Evolutionary conservation across 2,888 invertebrate genomes (phyloP).

Genomic region (Loripinus fragilis): DNA sequence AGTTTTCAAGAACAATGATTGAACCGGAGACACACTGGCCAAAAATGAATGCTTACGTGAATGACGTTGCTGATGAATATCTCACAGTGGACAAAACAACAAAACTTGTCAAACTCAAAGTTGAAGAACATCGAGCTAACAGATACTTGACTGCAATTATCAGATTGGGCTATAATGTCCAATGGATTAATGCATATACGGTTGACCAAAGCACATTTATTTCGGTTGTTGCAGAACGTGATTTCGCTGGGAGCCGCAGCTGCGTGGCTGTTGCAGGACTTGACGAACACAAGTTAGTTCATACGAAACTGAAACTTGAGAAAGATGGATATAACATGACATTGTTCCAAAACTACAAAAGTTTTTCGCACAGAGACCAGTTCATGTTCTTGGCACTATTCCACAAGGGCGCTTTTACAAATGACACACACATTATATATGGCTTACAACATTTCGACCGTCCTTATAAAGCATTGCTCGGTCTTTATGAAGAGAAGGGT

Average conservation of each 20-base stretch:
- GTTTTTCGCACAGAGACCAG: conserved; percentile 68
- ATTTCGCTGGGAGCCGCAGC: conserved; percentile 60
- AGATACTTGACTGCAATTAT: conserved; percentile 74
- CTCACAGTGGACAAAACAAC: conserved; percentile 52
- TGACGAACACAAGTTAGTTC: conserved; percentile 64
- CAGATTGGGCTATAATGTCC: conserved; percentile 68
- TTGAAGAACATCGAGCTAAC: conserved; percentile 76
- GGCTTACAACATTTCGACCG: conserved; percentile 74
- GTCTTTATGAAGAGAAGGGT: conserved; percentile 73
- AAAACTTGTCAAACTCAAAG: conserved; percentile 66
- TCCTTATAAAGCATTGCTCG: conserved; percentile 73
- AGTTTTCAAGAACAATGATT: conserved; percentile 65
- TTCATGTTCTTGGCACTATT: conserved; percentile 74
- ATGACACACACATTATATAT: conserved; percentile 71
- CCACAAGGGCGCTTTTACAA: conserved; percentile 66
- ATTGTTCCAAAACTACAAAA: conserved; percentile 77
- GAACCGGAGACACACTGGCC: conserved; percentile 60
- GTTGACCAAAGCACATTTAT: conserved; percentile 68
- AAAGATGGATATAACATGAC: conserved; percentile 75
- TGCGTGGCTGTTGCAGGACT: conserved; percentile 70
- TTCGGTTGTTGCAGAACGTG: conserved; percentile 67
- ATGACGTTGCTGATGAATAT: conserved; percentile 73
- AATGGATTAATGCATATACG: conserved; percentile 76
- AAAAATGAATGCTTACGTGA: conserved; percentile 58
- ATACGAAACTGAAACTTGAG: conserved; percentile 68